Evolutionary conservation across 2,797 vertebrate species (phyloP).

Genomic region (Gallinago nigripennis): DNA sequence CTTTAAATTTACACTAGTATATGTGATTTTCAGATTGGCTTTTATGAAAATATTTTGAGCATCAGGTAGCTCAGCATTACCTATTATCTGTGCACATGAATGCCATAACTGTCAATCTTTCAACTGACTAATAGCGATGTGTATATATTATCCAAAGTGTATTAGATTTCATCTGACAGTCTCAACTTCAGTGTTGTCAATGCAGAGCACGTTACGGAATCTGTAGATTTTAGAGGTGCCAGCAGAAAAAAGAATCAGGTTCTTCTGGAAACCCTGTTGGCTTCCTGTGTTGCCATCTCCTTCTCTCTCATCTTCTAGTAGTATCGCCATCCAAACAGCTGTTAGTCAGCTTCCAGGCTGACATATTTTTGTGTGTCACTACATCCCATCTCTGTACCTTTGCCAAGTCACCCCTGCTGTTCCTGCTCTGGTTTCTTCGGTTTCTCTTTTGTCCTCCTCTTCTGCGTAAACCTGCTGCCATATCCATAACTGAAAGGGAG

Average conservation of each 20-base stretch:
- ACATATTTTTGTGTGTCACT: neutral
- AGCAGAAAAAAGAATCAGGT: neutral
- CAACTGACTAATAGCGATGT: neutral
- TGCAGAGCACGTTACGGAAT: neutral
- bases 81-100: conserved; percentile 5
- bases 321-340: neutral
- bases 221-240: neutral
- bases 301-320: neutral
- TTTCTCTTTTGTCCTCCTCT: neutral
- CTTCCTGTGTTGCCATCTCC: neutral
- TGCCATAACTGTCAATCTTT: neutral
- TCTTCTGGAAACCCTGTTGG: neutral
- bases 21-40: conserved; percentile 12
- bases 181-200: neutral
- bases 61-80: neutral
- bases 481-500: neutral
- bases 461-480: neutral
- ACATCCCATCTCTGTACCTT: neutral
- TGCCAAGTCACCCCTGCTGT: neutral
- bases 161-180: neutral
- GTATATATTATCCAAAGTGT: neutral
- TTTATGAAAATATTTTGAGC: conserved; percentile 53
- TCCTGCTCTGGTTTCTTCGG: neutral
- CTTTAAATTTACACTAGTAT: conserved; percentile 29
- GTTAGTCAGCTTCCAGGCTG: neutral